Evolutionary conservation across 2,888 invertebrate genomes (phyloP), one percentile per base, ranked within the genome.

Genomic region (Agrypnus murinus): DNA sequence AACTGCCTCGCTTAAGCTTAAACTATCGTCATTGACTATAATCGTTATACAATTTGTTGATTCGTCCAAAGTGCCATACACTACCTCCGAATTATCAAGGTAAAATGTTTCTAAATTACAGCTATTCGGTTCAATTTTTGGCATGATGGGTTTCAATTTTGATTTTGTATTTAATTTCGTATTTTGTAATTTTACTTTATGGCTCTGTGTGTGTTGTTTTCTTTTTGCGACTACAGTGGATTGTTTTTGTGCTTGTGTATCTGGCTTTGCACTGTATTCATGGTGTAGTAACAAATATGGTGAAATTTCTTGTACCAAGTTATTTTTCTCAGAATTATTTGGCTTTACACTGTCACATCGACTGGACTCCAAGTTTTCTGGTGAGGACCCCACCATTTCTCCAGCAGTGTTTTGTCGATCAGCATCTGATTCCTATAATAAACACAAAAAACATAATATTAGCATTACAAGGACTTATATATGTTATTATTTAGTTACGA

Each of bases 381-480:
- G 82, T 93, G 93, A 60, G 92, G 92, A 73, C 95, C 94, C 95
- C 95, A 95, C 95, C 95, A 95, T 80, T 92, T 92, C 82, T 90
- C 87, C 84, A 90, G 88, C 79, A 84, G 89, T 66, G 88, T 86
- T 77, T 87, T 87, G 80, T 86, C 87, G 77, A 88, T 84, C 81
- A 83, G 80, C 77, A 79, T 80, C 77, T 78, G 84, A 80, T 83
- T 87, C 86, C 85, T 86, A 77, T 32, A 81, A 79, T 12, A 40
- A 12, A 40, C 25, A 5, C 5, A 25, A 25, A n/a, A n/a, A n/a
- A n/a, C n/a, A n/a, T n/a, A n/a, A n/a, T n/a, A n/a, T n/a, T n/a
- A n/a, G n/a, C n/a, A n/a, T n/a, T n/a, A n/a, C n/a, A n/a, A n/a
- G n/a, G n/a, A n/a, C n/a, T n/a, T n/a, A n/a, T n/a, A n/a, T n/a